Evolutionary conservation across 2,888 invertebrate species (phyloP), one percentile per base, ranked within the genome.

Genomic region (Morinoia aosen): DNA sequence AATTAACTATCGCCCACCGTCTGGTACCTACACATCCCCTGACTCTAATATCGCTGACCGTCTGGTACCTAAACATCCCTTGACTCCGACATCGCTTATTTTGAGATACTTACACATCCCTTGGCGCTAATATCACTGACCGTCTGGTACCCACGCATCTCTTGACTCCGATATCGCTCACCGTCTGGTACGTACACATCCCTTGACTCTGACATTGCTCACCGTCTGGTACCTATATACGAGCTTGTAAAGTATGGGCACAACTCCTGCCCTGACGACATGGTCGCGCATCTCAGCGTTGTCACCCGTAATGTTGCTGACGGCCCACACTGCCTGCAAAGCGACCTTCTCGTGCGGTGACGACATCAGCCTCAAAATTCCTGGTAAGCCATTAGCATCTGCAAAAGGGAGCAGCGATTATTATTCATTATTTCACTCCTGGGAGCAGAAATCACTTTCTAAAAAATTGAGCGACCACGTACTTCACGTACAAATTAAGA

Each of bases 321-420:
- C 97, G 14, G 98, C 98, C 98, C 98, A 97, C 0, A 97, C 97
- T 95, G 97, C 97, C 97, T 97, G 97, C 96, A 97, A 97, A 95
- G 97, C 97, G 19, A 98, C 97, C 96, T 97, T 96, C 40, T 97
- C 96, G 95, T 97, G 97, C 5, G 97, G 96, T 33, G 97, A 97
- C 76, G 97, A 97, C 91, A 98, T 97, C 8, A 97, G 96, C 56
- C 97, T 97, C 96, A 98, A 97, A 14, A 97, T 97, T 16, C 97
- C 97, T 10, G 98, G 97, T 39, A 96, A 64, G 94, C 97, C 97
- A 40, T 97, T 97, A 58, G 97, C 97, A 95, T 97, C 96, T 96
- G 95, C 39, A 19, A n/a, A 40, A 39, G 61, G 33, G 8, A 76
- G 2, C 76, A 25, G 76, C 33, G 0, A 76, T 76, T 76, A 76